Percentiles rank a stretch among this genome's conserved stretches.
These are phyloP conservation scores for Erebia epiphron DNA, from an alignment of 2,888 invertebrate species.

Conservation along the genomic window DNA sequence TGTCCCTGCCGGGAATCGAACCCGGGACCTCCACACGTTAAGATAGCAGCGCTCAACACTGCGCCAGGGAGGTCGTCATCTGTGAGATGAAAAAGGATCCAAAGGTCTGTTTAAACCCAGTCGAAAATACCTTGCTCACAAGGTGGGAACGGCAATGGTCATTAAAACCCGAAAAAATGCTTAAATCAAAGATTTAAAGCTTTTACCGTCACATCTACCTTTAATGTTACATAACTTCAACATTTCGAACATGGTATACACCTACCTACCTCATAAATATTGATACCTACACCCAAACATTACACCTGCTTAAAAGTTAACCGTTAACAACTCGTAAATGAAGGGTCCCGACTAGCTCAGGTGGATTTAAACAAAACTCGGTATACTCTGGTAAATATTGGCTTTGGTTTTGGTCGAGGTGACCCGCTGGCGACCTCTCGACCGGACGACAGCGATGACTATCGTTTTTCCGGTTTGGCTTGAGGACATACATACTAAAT, in stretches of 20 bases:
- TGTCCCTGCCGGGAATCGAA: too few species aligned
- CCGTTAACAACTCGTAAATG: slow-evolving; percentile 47
- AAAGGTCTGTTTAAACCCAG: too few species aligned
- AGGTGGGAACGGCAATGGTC: not conserved
- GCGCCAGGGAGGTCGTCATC: too few species aligned
- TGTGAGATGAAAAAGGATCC: too few species aligned
- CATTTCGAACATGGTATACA: slow-evolving; percentile 8
- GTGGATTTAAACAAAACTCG: slow-evolving; percentile 42
- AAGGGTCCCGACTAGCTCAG: slow-evolving; percentile 28
- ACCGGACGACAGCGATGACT: slow-evolving; percentile 48
- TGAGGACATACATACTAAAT: slow-evolving; percentile 36
- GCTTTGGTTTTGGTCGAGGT: slow-evolving; percentile 43
- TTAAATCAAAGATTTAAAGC: not conserved
- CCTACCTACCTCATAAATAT: slow-evolving; percentile 37
- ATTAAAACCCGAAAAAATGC: not conserved
- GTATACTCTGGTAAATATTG: slow-evolving; percentile 45
- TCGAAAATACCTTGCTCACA: too few species aligned
- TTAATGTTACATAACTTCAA: slow-evolving; percentile 5
- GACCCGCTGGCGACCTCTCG: slow-evolving; percentile 52
- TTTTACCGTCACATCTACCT: not conserved
- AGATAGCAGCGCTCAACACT: too few species aligned
- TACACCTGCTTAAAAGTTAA: slow-evolving; percentile 48
- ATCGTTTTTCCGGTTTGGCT: slow-evolving; percentile 45
- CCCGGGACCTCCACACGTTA: too few species aligned
- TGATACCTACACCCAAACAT: slow-evolving; percentile 41